Evolutionary conservation across 2,888 invertebrate species (phyloP), one percentile per base, ranked within the genome.

Genomic region (Cetonia aurata): DNA sequence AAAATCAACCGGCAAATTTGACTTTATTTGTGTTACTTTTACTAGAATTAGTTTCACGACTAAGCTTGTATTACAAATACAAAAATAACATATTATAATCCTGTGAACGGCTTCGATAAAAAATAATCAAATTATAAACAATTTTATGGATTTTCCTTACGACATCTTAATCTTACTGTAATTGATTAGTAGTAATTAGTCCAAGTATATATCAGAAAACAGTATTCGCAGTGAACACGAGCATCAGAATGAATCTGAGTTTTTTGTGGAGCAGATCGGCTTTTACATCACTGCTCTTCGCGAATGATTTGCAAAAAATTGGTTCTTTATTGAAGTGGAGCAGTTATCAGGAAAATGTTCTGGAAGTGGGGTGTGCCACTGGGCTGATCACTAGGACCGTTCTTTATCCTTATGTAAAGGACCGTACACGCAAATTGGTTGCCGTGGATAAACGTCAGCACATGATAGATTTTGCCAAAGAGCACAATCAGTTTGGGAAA

Each of bases 361-460:
- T 66, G 2, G 65, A 66, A 17, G 15, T 66, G 9, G 65, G 65
- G 33, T 66, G 65, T 17, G 50, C 15, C 8, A 41, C 50, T 33
- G 65, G 65, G 3, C n/a, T 9, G 6, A 46, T 52, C 41, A 66
- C 65, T 0, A 66, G 37, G 17, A 42, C 25, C 12, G 19, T 66
- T 3, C 65, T 66, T 37, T 52, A 37, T 19, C 52, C 65, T 8
- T 37, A 37, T 15, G 1, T 66, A 9, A 25, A 41, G 37, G n/a
- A 52, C n/a, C 52, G 52, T 31, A 15, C 37, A 12, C 3, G 52
- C 9, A 9, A 50, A 41, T 66, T 66, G 6, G 50, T 52, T 2
- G 52, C 52, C 3, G 13, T 33, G 1, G 65, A 66, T 52, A 52
- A 41, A 15, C 37, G 37, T 15, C 6, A 6, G 3, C 6, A 9